Evolutionary conservation across 2,797 vertebrate genomes (phyloP).

Genomic region (Setipinna tenuifilis): DNA sequence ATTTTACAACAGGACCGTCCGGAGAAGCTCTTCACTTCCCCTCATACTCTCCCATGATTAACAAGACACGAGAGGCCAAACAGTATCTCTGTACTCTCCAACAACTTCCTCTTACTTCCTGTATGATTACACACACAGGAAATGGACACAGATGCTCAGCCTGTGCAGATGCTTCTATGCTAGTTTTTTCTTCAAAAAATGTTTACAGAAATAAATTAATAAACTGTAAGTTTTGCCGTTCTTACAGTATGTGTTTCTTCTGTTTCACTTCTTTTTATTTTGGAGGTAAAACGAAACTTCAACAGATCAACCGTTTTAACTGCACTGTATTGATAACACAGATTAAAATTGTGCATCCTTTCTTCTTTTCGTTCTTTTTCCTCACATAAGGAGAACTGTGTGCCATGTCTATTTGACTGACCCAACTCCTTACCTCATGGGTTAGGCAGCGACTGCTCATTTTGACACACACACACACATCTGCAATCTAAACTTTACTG

Average conservation of each 20-base stretch:
- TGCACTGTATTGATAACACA: not conserved
- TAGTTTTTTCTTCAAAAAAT: not conserved
- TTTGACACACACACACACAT: not conserved
- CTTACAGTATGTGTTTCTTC: not conserved
- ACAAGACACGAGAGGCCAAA: conserved; percentile 6
- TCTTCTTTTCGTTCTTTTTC: not conserved
- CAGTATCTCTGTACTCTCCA: conserved; percentile 45
- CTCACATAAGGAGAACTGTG: not conserved
- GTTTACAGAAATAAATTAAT: too few relatives aligned
- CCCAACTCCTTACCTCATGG: not conserved
- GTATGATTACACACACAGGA: conserved; percentile 75
- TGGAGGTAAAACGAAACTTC: not conserved
- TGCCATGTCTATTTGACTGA: not conserved
- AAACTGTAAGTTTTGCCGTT: not conserved
- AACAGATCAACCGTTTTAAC: not conserved
- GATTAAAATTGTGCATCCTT: not conserved
- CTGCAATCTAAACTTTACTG: not conserved
- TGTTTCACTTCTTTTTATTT: not conserved
- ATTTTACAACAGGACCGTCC: not conserved
- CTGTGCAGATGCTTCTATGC: not conserved
- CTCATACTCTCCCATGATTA: conserved; percentile 14
- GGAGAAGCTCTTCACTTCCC: not conserved
- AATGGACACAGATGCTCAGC: conserved; percentile 64
- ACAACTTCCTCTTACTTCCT: conserved; percentile 77
- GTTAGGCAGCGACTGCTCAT: not conserved